Conservation (phyloP, 2,888 invertebrate species). For the Aquatica leii region DNA sequence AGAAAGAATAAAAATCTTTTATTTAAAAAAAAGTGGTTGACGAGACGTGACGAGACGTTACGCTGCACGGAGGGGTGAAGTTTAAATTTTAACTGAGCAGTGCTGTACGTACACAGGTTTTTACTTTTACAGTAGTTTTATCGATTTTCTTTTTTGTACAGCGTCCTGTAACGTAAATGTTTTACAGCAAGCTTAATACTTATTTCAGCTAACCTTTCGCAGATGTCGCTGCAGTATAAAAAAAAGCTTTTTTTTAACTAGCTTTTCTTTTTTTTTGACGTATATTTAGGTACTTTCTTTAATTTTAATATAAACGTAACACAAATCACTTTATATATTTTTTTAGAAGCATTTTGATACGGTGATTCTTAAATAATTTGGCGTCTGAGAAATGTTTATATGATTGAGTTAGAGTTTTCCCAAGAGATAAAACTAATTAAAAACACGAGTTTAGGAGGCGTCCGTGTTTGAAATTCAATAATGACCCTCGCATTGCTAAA, state of each 20-base stretch:
- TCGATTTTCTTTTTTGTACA: background rate
- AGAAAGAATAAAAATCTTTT: too few relatives aligned
- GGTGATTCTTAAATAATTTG: too few relatives aligned
- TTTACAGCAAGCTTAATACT: background rate
- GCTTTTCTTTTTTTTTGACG: background rate
- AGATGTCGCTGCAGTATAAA: background rate
- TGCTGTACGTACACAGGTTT: background rate
- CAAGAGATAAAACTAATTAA: slow-evolving; percentile 31
- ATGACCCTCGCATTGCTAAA: slow-evolving; percentile 22
- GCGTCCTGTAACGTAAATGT: background rate
- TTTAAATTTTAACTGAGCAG: slow-evolving; percentile 1
- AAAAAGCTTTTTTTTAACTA: background rate
- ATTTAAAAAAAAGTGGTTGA: too few relatives aligned
- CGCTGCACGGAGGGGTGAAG: background rate
- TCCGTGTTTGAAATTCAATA: slow-evolving; percentile 25
- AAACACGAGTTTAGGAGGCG: slow-evolving; percentile 35
- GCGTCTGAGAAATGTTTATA: slow-evolving; percentile 21
- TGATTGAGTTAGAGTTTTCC: slow-evolving; percentile 30
- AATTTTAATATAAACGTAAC: too few relatives aligned
- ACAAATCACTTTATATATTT: too few relatives aligned
- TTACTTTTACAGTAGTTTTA: background rate
- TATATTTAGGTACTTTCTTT: too few relatives aligned
- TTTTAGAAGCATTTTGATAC: too few relatives aligned
- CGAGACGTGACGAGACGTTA: too few relatives aligned
- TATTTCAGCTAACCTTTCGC: background rate